Conservation (phyloP, 2,797 vertebrate species). For the Catharus ustulatus region DNA sequence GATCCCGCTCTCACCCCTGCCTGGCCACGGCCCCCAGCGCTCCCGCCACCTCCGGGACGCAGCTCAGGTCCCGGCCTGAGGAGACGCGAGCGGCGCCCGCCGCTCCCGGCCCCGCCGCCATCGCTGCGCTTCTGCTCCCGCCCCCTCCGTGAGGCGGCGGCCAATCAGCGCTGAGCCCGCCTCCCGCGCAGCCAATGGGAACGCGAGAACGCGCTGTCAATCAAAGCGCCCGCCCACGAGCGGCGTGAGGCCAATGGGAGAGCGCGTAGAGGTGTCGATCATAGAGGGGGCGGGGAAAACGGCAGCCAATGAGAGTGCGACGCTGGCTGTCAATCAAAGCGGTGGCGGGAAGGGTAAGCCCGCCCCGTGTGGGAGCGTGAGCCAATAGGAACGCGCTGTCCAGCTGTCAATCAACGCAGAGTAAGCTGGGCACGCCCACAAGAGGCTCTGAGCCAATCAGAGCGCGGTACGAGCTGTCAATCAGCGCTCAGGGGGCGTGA, state of each 20-base stretch:
- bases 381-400: accelerated
- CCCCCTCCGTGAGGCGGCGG: not conserved
- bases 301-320: accelerated
- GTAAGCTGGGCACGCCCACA: accelerated
- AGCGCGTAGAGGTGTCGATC: accelerated
- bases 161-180: not conserved
- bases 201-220: accelerated
- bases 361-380: not conserved
- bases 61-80: not conserved
- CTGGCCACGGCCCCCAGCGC: not conserved
- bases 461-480: not conserved
- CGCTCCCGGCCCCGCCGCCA: not conserved
- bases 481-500: not conserved
- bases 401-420: not conserved
- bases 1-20: not conserved
- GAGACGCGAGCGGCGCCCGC: not conserved
- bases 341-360: accelerated
- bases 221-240: not conserved
- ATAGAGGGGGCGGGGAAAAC: accelerated
- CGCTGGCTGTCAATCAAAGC: accelerated
- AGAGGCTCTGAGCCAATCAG: not conserved
- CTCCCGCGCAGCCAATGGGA: accelerated
- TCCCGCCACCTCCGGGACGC: not conserved
- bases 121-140: not conserved
- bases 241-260: not conserved